phyloP scores from a whole-genome alignment of 92 coral and sea anemone species.

The Palythoa caribaeorum region DNA sequence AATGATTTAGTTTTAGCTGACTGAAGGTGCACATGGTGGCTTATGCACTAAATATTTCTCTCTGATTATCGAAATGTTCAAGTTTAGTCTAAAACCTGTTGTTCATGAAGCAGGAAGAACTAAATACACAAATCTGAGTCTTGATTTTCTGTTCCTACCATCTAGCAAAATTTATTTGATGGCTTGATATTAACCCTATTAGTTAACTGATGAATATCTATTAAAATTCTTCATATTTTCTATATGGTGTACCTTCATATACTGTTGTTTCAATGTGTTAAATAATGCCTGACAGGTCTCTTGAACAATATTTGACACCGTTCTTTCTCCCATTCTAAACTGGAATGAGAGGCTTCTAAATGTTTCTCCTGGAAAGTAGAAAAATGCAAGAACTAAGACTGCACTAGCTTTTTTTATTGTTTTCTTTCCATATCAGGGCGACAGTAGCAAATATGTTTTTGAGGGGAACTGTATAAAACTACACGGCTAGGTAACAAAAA shows the following conservation, averaged over 20 bases:
- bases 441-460: background rate
- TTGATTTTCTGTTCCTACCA: no score
- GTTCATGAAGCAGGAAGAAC: no score
- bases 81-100: no score
- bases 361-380: background rate
- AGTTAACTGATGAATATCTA: background rate
- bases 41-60: no score
- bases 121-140: no score
- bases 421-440: background rate
- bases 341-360: slow-evolving; percentile 5
- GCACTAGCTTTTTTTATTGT: background rate
- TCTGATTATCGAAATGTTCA: no score
- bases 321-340: slow-evolving; percentile 35
- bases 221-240: background rate
- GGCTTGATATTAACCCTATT: background rate
- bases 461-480: slow-evolving; percentile 5
- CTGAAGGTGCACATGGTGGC: no score
- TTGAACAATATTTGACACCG: slow-evolving; percentile 11
- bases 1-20: no score
- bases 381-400: slow-evolving; percentile 7
- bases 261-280: slow-evolving; percentile 14
- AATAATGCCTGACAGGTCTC: slow-evolving; percentile 39
- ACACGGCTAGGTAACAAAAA: background rate
- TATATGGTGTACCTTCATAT: slow-evolving; percentile 28
- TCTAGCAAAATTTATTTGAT: no score